Percentiles rank a stretch among this genome's conserved stretches.
These are phyloP conservation scores for Chaenocephalus aceratus DNA, from an alignment of 2,113 vertebrate genomes.

Conservation along the genomic window DNA sequence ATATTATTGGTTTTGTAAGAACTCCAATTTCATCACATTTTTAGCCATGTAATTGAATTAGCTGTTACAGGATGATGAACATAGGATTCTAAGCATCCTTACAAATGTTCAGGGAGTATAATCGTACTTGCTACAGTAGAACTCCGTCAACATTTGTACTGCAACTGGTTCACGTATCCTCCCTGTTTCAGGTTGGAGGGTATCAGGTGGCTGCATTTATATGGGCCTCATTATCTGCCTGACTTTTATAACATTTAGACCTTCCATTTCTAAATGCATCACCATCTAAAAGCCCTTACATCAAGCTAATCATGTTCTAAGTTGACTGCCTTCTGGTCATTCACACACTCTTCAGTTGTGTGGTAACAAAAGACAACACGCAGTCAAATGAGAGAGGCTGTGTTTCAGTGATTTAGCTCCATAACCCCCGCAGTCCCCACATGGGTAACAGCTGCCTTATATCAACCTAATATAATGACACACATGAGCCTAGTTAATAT, in stretches of 20 bases:
- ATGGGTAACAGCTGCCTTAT: slow-evolving; percentile 54
- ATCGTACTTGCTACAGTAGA: background rate
- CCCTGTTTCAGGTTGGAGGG: slow-evolving; percentile 19
- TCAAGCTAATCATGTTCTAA: slow-evolving; percentile 2
- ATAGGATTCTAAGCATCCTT: background rate
- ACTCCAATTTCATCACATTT: slow-evolving; percentile 43
- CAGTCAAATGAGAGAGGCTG: background rate
- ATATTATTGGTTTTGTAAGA: slow-evolving; percentile 52
- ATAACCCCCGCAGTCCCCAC: slow-evolving; percentile 7
- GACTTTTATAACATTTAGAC: slow-evolving; percentile 3
- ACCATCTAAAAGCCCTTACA: slow-evolving; percentile 15
- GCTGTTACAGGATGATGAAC: slow-evolving; percentile 2
- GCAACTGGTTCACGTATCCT: background rate
- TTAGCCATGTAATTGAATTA: slow-evolving; percentile 27
- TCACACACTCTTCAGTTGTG: background rate
- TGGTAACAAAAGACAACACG: background rate
- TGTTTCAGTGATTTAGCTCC: slow-evolving; percentile 3
- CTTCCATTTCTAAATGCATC: background rate
- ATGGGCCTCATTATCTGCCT: slow-evolving; percentile 31
- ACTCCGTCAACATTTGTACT: background rate
- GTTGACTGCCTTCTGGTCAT: background rate
- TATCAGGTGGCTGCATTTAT: slow-evolving; percentile 35
- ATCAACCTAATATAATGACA: slow-evolving; percentile 53
- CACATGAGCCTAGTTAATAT: slow-evolving; percentile 46
- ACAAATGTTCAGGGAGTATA: slow-evolving; percentile 20